Percentiles rank a stretch among this genome's conserved stretches.
Evolutionary conservation across 2,113 vertebrate species (phyloP).

Genomic region (Piliocolobus tephrosceles): DNA sequence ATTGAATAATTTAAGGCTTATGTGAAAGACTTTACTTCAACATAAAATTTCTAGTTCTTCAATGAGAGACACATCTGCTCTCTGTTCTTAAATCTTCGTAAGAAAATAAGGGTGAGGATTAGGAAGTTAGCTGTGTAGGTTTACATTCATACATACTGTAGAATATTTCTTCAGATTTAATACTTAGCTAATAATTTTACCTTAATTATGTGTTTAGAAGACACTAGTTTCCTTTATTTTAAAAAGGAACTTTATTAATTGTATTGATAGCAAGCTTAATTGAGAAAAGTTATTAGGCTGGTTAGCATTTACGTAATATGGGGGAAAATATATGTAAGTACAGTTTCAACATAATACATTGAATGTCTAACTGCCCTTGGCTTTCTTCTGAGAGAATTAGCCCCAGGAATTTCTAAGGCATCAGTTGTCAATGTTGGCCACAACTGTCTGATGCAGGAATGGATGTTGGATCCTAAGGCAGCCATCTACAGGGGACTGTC

Average conservation of each 20-base stretch:
- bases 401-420: background rate
- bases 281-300: background rate
- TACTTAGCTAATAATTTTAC: background rate
- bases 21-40: background rate
- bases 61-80: background rate
- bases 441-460: background rate
- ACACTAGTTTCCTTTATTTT: background rate
- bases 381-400: background rate
- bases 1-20: background rate
- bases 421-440: background rate
- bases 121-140: background rate
- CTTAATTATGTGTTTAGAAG: slow-evolving; percentile 8
- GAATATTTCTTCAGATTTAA: slow-evolving; percentile 2
- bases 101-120: background rate
- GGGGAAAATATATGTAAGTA: background rate
- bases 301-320: background rate
- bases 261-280: background rate
- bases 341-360: background rate
- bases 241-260: background rate
- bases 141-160: background rate
- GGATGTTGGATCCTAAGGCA: background rate
- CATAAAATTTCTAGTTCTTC: background rate
- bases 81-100: background rate
- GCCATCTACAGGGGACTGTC: background rate
- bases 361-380: background rate